phyloP scores from a whole-genome alignment of 2,888 invertebrate species.

The Notocelia uddmanniana region DNA sequence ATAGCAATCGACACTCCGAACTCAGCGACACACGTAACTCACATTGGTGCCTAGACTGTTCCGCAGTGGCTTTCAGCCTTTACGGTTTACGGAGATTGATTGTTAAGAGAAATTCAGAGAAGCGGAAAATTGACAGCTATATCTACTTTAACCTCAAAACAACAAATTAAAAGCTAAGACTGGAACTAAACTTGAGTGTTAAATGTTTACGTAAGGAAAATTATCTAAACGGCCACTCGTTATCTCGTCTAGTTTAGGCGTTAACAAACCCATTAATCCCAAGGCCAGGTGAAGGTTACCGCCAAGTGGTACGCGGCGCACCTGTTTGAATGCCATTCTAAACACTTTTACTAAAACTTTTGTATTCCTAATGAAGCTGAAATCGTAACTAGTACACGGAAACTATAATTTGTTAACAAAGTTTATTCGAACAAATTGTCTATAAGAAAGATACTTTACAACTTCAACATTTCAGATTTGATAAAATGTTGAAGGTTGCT shows the following conservation, averaged over 20 bases:
- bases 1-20: too few relatives aligned
- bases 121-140: background rate
- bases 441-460: too few relatives aligned
- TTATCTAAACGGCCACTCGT: constrained; percentile 12
- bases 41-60: too few relatives aligned
- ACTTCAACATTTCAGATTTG: background rate
- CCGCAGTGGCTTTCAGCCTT: too few relatives aligned
- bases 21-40: too few relatives aligned
- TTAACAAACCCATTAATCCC: constrained; percentile 33
- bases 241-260: constrained; percentile 32
- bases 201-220: background rate
- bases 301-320: constrained; percentile 2
- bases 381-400: background rate
- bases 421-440: background rate
- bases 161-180: background rate
- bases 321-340: constrained; percentile 23
- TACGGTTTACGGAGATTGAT: too few relatives aligned
- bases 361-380: background rate
- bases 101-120: too few relatives aligned
- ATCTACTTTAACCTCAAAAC: background rate
- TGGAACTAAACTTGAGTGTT: background rate
- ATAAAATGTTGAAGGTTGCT: background rate
- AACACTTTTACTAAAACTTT: background rate
- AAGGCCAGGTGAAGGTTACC: constrained; percentile 34
- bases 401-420: background rate